These are phyloP conservation scores for Dione juno DNA, from an alignment of 2,888 invertebrate genomes.

Conservation along the genomic window DNA sequence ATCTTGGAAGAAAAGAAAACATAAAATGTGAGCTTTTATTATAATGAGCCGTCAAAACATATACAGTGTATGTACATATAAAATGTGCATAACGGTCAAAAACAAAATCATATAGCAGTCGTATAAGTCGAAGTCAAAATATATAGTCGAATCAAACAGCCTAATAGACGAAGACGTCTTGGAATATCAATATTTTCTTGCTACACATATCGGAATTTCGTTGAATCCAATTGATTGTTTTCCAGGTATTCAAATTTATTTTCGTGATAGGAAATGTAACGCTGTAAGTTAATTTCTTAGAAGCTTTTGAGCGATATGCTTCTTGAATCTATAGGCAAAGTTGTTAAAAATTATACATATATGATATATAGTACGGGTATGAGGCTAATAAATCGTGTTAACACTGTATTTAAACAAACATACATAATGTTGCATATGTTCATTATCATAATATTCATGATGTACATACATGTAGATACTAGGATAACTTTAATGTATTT, in stretches of 20 bases:
- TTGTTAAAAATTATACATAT: too few species aligned
- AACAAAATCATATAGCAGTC: too few species aligned
- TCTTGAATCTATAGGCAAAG: too few species aligned
- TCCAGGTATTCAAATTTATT: conserved; percentile 22
- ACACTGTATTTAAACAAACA: too few species aligned
- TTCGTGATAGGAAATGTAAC: conserved; percentile 23
- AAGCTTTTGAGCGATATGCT: neutral
- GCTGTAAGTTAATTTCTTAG: neutral
- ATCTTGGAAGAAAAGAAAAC: conserved; percentile 4
- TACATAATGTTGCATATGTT: too few species aligned
- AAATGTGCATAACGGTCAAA: too few species aligned
- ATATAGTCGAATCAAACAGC: neutral
- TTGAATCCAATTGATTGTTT: conserved; percentile 18
- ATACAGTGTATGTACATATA: neutral
- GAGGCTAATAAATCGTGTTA: too few species aligned
- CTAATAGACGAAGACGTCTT: conserved; percentile 20
- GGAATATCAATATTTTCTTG: conserved; percentile 17
- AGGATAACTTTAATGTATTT: neutral
- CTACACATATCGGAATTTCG: conserved; percentile 17
- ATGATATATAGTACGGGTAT: too few species aligned
- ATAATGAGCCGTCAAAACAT: conserved; percentile 7
- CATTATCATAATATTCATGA: too few species aligned
- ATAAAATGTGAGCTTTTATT: neutral
- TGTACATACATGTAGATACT: too few species aligned
- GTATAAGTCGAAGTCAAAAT: too few species aligned